Evolutionary conservation across 2,888 invertebrate species (phyloP).

Genomic region (Chloroclysta siterata): DNA sequence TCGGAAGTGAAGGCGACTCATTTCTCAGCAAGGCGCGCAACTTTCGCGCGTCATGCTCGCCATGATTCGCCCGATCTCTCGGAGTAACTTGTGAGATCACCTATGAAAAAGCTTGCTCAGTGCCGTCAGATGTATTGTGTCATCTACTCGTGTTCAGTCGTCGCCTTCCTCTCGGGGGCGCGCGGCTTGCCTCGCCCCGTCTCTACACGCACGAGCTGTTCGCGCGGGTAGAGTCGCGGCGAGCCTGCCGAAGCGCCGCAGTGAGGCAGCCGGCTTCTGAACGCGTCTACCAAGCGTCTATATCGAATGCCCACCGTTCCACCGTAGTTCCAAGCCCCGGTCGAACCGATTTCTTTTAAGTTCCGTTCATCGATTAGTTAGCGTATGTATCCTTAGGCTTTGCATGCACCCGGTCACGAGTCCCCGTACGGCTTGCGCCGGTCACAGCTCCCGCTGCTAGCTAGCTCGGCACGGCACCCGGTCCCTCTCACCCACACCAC

Average conservation of each 20-base stretch:
- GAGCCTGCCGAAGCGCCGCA: conserved; percentile 47
- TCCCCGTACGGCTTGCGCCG: conserved; percentile 77
- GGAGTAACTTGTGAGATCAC: conserved; percentile 72
- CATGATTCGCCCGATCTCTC: conserved; percentile 76
- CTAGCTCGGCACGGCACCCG: conserved; percentile 84
- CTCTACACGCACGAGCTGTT: conserved; percentile 46
- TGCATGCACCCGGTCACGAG: conserved; percentile 83
- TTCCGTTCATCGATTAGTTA: conserved; percentile 83
- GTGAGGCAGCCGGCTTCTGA: conserved; percentile 66
- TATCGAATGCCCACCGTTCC: conserved; percentile 79
- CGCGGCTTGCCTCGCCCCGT: conserved; percentile 50
- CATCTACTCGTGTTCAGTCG: conserved; percentile 81
- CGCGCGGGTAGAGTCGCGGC: conserved; percentile 52
- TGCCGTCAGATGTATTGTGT: conserved; percentile 86
- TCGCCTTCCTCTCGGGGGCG: conserved; percentile 53
- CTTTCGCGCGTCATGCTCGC: conserved; percentile 54
- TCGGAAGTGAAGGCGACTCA: conserved; percentile 79
- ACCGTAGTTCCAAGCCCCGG: conserved; percentile 74
- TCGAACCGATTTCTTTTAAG: conserved; percentile 82
- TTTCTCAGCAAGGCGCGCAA: conserved; percentile 54
- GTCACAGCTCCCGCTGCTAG: conserved; percentile 76
- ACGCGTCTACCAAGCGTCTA: conserved; percentile 83
- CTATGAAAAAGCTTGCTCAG: conserved; percentile 84
- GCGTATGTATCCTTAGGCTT: conserved; percentile 82
- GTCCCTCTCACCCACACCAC: conserved; percentile 77